Conservation (phyloP, 2,797 vertebrate genomes). For the Anguilla anguilla region DNA sequence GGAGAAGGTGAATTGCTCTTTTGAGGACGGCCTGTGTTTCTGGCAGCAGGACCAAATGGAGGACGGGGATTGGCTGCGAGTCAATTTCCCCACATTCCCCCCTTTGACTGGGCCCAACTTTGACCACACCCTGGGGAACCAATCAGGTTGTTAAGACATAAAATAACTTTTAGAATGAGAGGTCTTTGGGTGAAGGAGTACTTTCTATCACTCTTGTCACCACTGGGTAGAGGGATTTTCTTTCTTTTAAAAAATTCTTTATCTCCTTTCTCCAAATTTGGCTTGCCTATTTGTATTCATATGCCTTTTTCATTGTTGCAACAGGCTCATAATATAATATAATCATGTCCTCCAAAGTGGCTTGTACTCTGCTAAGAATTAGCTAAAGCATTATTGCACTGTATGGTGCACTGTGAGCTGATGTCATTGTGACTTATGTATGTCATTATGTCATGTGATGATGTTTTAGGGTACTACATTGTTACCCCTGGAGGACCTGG, state of each 20-base stretch:
- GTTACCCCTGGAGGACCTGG: constrained; percentile 71
- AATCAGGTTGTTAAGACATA: constrained; percentile 79
- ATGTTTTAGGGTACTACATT: constrained; percentile 84
- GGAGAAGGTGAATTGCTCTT: constrained; percentile 80
- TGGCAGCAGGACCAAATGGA: constrained; percentile 80
- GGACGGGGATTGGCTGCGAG: constrained; percentile 77
- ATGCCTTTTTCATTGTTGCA: neutral
- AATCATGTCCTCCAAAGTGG: neutral
- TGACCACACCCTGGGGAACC: constrained; percentile 86
- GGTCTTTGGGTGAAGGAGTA: neutral
- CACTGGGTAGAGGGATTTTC: neutral
- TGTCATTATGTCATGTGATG: neutral
- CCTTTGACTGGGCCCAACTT: constrained; percentile 74
- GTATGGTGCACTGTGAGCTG: neutral
- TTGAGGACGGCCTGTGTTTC: constrained; percentile 85
- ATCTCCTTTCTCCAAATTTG: neutral
- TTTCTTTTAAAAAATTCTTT: neutral
- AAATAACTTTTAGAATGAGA: neutral
- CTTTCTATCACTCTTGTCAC: neutral
- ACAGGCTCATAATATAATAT: too few species aligned
- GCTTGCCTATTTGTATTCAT: neutral
- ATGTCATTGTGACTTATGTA: neutral
- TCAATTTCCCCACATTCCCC: constrained; percentile 66
- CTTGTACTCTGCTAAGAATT: neutral
- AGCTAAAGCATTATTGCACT: neutral